Evolutionary conservation across 2,888 invertebrate species (phyloP).

Genomic region (Chrysodeixis includens): DNA sequence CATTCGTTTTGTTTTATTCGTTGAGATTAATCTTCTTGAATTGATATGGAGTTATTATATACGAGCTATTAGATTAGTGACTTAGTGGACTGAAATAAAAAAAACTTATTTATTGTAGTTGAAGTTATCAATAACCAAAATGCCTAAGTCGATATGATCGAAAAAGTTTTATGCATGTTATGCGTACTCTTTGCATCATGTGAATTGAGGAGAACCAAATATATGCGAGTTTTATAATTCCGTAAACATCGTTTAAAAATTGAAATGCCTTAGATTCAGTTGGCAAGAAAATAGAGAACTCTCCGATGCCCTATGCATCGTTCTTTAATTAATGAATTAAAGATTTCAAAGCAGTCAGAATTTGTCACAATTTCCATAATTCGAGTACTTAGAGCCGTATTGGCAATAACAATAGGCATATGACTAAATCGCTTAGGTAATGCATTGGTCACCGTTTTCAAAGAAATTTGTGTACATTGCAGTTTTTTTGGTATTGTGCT

Average conservation of each 20-base stretch:
- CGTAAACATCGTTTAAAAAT: no score
- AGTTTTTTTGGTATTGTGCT: constrained; percentile 45
- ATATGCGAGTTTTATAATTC: no score
- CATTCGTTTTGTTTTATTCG: not conserved
- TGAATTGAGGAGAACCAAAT: no score
- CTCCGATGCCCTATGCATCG: no score
- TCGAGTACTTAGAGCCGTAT: constrained; percentile 13
- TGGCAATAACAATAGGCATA: constrained; percentile 27
- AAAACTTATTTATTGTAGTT: not conserved
- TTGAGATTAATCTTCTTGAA: not conserved
- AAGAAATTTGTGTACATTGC: constrained; percentile 44
- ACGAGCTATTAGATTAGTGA: not conserved
- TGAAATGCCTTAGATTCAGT: no score
- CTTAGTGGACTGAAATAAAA: no score
- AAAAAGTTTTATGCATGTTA: no score
- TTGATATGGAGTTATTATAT: not conserved
- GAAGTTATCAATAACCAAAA: not conserved
- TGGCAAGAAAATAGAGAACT: no score
- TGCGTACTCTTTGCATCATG: no score
- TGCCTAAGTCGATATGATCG: not conserved
- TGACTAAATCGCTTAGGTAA: constrained; percentile 70
- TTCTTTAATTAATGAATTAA: no score
- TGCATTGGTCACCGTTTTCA: constrained; percentile 59
- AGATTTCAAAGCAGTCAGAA: not conserved
- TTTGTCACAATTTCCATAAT: not conserved